Evolutionary conservation across 1,140 invertebrate species (phyloP).

Genomic region (Eumeta japonica): DNA sequence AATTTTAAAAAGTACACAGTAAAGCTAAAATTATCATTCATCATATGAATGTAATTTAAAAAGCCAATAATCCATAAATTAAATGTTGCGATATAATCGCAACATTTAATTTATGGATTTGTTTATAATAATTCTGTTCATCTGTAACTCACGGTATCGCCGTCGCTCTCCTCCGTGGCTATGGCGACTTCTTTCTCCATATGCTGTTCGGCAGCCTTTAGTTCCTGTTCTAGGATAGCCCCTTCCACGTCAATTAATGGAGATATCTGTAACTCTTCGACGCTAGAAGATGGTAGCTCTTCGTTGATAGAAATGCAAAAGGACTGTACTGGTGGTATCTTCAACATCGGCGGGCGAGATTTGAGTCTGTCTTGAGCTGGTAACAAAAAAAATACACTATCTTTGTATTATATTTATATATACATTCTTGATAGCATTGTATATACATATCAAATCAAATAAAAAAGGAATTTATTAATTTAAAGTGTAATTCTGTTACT

Average conservation of each 20-base stretch:
- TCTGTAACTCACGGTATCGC: conserved; percentile 38
- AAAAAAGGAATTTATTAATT: too few relatives aligned
- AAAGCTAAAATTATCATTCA: too few relatives aligned
- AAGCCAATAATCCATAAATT: too few relatives aligned
- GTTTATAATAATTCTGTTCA: too few relatives aligned
- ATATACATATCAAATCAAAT: too few relatives aligned
- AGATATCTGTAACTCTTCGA: conserved; percentile 35
- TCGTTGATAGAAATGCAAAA: conserved; percentile 13
- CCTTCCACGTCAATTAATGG: conserved; percentile 38
- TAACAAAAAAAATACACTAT: conserved; percentile 9
- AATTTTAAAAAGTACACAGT: too few relatives aligned
- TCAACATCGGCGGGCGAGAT: conserved; percentile 32
- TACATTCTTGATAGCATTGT: too few relatives aligned
- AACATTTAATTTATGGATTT: too few relatives aligned
- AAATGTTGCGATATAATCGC: too few relatives aligned
- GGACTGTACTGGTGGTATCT: conserved; percentile 25
- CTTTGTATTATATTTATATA: too few relatives aligned
- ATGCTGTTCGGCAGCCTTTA: conserved; percentile 33
- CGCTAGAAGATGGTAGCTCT: conserved; percentile 16
- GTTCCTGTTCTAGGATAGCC: conserved; percentile 29
- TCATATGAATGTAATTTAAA: too few relatives aligned
- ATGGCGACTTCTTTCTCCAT: conserved; percentile 34
- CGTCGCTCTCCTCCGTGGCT: conserved; percentile 40
- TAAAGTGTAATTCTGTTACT: too few relatives aligned
- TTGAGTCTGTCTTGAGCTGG: conserved; percentile 26